Evolutionary conservation across 2,797 vertebrate genomes (phyloP).

Genomic region (Tangara arthus): DNA sequence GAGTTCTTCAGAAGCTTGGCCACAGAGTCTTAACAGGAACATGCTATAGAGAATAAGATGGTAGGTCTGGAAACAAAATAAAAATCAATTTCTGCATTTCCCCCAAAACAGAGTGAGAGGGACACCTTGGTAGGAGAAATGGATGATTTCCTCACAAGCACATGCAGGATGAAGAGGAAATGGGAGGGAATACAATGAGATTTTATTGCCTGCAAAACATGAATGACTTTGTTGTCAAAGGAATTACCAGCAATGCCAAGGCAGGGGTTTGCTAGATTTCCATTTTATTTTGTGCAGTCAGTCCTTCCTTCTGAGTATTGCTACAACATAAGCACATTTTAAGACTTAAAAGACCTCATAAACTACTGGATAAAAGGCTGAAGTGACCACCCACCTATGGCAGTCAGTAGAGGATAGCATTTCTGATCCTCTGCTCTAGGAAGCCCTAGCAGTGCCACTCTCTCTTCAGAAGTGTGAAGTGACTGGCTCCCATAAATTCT

Average conservation of each 20-base stretch:
- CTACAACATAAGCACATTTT: not conserved
- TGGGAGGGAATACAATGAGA: not conserved
- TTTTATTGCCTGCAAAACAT: not conserved
- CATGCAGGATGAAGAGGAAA: not conserved
- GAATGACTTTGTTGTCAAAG: not conserved
- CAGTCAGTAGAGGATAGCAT: not conserved
- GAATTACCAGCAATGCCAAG: not conserved
- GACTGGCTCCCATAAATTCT: not conserved
- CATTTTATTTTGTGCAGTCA: not conserved
- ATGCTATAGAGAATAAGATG: accelerated
- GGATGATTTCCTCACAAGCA: not conserved
- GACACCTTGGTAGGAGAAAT: not conserved
- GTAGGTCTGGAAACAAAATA: not conserved
- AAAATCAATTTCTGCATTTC: not conserved
- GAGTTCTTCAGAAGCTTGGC: not conserved
- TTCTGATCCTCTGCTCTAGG: not conserved
- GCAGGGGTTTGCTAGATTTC: not conserved
- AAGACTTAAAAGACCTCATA: not conserved
- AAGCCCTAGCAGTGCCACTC: not conserved
- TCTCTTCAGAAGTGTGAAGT: not conserved
- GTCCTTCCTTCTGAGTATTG: not conserved
- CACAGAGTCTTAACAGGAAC: not conserved
- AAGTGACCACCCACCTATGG: not conserved
- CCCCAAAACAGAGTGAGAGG: not conserved
- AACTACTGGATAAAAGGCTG: not conserved